Conservation (phyloP, 2,888 invertebrate species). For the Agrypnus murinus region DNA sequence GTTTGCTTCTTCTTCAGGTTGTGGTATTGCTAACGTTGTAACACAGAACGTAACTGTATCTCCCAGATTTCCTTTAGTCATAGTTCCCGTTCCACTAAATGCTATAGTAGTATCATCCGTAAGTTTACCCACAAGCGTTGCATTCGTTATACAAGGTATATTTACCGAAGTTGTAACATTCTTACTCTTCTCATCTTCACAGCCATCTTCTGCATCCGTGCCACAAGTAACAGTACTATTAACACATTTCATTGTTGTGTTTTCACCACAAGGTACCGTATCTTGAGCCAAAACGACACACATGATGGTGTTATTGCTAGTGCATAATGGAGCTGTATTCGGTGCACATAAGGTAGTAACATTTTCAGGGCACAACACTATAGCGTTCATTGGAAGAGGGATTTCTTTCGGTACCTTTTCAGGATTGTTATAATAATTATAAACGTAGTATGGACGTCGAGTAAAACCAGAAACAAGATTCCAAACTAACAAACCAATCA, state of each 20-base stretch:
- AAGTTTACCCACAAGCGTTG: constrained; percentile 63
- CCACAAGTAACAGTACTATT: constrained; percentile 62
- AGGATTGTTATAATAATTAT: constrained; percentile 66
- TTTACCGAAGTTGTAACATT: constrained; percentile 58
- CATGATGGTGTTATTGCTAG: constrained; percentile 64
- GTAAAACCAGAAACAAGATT: constrained; percentile 62
- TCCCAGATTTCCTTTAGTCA: constrained; percentile 1
- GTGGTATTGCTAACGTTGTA: constrained; percentile 66
- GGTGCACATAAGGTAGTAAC: constrained; percentile 64
- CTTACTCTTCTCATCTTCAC: constrained; percentile 54
- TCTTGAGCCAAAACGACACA: constrained; percentile 64
- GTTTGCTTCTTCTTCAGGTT: constrained; percentile 59
- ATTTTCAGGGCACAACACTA: constrained; percentile 65
- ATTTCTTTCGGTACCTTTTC: constrained; percentile 61
- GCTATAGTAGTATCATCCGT: constrained; percentile 24
- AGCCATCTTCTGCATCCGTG: constrained; percentile 59
- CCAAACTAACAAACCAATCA: constrained; percentile 65
- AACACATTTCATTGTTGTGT: constrained; percentile 60
- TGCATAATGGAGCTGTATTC: constrained; percentile 64
- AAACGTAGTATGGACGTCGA: constrained; percentile 63
- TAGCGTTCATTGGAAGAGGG: constrained; percentile 63
- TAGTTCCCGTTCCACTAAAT: constrained; percentile 25
- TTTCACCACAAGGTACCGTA: constrained; percentile 61
- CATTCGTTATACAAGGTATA: constrained; percentile 66
- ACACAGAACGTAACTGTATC: constrained; percentile 61